phyloP scores from a whole-genome alignment of 2,113 vertebrate species.

The Clinocottus analis region DNA sequence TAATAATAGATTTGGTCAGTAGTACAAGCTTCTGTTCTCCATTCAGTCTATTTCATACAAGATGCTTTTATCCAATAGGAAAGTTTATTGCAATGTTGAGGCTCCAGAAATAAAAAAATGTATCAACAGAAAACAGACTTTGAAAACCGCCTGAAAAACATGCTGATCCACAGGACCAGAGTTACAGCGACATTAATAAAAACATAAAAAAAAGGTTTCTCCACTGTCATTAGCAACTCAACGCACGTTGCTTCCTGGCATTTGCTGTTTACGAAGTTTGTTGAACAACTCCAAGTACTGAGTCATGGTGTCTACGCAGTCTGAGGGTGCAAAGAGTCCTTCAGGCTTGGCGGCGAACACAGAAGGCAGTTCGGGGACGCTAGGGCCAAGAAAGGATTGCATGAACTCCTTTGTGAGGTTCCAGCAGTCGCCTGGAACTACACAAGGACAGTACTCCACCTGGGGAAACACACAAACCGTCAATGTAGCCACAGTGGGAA shows the following conservation, averaged over 20 bases:
- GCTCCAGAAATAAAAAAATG: slow-evolving; percentile 13
- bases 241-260: slow-evolving; percentile 89
- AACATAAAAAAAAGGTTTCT: slow-evolving; percentile 25
- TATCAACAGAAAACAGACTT: neutral
- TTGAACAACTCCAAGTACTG: slow-evolving; percentile 98
- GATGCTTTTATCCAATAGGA: slow-evolving; percentile 2
- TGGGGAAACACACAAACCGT: slow-evolving; percentile 64
- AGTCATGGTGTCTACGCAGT: slow-evolving; percentile 91
- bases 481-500: neutral
- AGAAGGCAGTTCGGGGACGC: slow-evolving; percentile 87
- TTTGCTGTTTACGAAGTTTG: slow-evolving; percentile 96
- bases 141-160: slow-evolving; percentile 22
- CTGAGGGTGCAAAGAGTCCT: slow-evolving; percentile 86
- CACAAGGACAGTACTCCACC: slow-evolving; percentile 97
- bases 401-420: slow-evolving; percentile 96
- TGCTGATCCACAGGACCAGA: slow-evolving; percentile 50
- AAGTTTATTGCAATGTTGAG: neutral
- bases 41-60: slow-evolving; percentile 39
- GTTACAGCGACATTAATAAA: slow-evolving; percentile 35
- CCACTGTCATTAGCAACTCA: slow-evolving; percentile 58
- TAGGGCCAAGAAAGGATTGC: slow-evolving; percentile 92
- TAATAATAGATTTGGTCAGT: neutral
- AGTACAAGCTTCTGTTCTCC: slow-evolving; percentile 2
- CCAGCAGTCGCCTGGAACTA: slow-evolving; percentile 97
- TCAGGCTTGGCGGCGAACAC: slow-evolving; percentile 90